These are phyloP conservation scores for Callaeas wilsoni DNA, from an alignment of 2,113 vertebrate genomes.

Conservation along the genomic window DNA sequence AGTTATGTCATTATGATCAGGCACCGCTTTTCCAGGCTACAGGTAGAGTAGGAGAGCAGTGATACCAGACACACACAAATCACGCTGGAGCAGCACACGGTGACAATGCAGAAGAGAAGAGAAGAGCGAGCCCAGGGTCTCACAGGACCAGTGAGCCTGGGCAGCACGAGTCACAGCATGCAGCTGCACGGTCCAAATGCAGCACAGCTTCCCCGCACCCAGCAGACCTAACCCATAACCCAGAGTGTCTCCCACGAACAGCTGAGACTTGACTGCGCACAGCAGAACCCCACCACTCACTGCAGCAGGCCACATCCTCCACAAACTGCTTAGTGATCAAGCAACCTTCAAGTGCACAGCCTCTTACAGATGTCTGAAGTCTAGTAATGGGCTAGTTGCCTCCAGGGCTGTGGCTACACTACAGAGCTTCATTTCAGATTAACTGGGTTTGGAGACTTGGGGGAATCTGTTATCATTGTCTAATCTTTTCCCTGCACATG, in stretches of 20 bases:
- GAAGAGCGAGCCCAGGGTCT: rapidly evolving
- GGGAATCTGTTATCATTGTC: neutral
- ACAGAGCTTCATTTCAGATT: neutral
- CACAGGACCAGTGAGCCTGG: neutral
- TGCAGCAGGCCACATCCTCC: neutral
- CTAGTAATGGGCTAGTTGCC: neutral
- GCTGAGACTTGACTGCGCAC: neutral
- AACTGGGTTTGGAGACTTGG: neutral
- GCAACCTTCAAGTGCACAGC: neutral
- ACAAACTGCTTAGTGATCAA: neutral
- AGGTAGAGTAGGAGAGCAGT: neutral
- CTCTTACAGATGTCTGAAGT: neutral
- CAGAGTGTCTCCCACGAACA: neutral
- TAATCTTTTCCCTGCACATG: neutral
- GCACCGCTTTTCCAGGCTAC: neutral
- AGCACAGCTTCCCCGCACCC: neutral
- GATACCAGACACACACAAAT: neutral
- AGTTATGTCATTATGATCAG: neutral
- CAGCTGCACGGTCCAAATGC: neutral
- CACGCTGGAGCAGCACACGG: rapidly evolving
- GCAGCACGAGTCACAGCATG: neutral
- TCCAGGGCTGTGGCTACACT: neutral
- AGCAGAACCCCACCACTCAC: neutral
- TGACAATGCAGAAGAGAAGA: neutral
- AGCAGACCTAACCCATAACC: neutral